These are phyloP conservation scores for Heliconius hewitsoni DNA, from an alignment of 1,140 invertebrate genomes.

Conservation along the genomic window DNA sequence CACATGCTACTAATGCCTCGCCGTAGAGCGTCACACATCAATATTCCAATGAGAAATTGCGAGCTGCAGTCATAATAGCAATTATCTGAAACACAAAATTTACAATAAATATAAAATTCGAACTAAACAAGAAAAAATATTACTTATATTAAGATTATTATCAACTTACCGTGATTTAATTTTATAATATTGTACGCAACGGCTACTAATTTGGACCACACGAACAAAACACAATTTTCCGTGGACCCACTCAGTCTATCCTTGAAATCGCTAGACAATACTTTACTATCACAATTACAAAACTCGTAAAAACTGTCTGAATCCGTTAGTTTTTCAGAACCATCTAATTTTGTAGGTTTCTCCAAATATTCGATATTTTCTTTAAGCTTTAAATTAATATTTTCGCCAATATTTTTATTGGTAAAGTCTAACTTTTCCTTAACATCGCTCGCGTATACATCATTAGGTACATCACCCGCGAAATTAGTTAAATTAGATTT, in stretches of 20 bases:
- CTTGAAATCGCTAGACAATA: slow-evolving; percentile 15
- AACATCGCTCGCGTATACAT: slow-evolving; percentile 41
- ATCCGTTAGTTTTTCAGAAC: slow-evolving; percentile 41
- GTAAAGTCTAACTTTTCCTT: slow-evolving; percentile 46
- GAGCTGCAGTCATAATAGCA: slow-evolving; percentile 69
- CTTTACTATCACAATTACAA: neutral
- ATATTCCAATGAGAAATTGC: slow-evolving; percentile 65
- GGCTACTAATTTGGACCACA: slow-evolving; percentile 65
- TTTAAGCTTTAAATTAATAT: slow-evolving; percentile 56
- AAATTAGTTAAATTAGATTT: slow-evolving; percentile 43
- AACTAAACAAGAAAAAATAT: neutral
- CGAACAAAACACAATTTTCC: neutral
- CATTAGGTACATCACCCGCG: slow-evolving; percentile 42
- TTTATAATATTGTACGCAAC: slow-evolving; percentile 66
- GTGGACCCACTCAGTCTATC: neutral
- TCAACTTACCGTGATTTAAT: slow-evolving; percentile 58
- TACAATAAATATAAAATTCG: neutral
- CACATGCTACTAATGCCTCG: slow-evolving; percentile 64
- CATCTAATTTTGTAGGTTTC: slow-evolving; percentile 46
- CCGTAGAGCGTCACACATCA: slow-evolving; percentile 63
- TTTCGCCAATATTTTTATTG: slow-evolving; percentile 51
- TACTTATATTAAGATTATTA: slow-evolving; percentile 37
- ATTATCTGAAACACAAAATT: slow-evolving; percentile 54
- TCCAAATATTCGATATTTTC: slow-evolving; percentile 58
- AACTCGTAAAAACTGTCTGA: neutral